Evolutionary conservation across 2,888 invertebrate genomes (phyloP), one percentile per base, ranked within the genome.

Genomic region (Peribatodes rhomboidaria): DNA sequence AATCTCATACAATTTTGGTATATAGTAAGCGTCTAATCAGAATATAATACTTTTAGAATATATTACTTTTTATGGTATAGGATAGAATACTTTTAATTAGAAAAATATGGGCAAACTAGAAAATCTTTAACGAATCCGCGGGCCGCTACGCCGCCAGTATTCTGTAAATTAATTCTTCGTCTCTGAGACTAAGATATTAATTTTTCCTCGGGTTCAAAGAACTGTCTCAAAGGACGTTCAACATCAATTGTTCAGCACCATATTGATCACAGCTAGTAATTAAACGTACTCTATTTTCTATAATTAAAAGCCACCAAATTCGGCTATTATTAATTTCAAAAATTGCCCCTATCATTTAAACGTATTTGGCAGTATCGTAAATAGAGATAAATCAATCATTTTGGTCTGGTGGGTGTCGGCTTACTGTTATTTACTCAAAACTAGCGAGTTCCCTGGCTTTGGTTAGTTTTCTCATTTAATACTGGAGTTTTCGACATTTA

Each of bases 231-330:
- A 31, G 18, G 63, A 20, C 35, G 41, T 49, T 37, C 31, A 53
- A n/a, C 47, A 14, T 4, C 22, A 44, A 16, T 42, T 27, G 37
- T 7, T 31, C 44, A 56, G n/a, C 33, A 35, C 63, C 54, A 58
- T 58, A 58, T 63, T n/a, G 44, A 57, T 52, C 11, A 1, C 11
- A 11, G 20, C 37, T 57, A 39, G 41, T 58, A 58, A 63, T 63
- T 52, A 63, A 47, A 47, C 35, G 47, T 63, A 57, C 63, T 13
- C 63, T 56, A 60, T 59, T 64, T 59, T 59, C n/a, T 59, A 18
- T 59, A 65, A 65, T 65, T 65, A 65, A 65, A 60, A 39, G 31
- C 55, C 37, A 20, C 65, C 59, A 60, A 55, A 49, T 44, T 31
- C 20, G 50, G 55, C 18, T 11, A 39, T 44, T 60, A 65, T 56